Evolutionary conservation across 2,113 vertebrate species (phyloP).

Genomic region (Origma solitaria): DNA sequence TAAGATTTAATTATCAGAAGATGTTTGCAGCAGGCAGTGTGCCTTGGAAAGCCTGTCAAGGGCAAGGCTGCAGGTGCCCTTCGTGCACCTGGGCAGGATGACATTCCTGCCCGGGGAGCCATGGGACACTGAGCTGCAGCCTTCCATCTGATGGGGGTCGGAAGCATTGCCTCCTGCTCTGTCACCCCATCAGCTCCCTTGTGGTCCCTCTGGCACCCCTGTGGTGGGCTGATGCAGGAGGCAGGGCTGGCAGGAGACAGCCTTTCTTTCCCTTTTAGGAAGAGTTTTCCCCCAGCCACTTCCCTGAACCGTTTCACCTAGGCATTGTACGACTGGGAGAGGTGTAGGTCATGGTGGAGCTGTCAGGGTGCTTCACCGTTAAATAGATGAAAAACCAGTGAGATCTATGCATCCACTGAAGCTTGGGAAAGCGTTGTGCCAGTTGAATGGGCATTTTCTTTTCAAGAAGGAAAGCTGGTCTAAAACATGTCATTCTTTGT

Average conservation of each 20-base stretch:
- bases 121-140: rapidly evolving
- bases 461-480: neutral
- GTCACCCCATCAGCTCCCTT: neutral
- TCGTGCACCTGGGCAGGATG: neutral
- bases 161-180: neutral
- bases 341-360: neutral
- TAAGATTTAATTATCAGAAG: neutral
- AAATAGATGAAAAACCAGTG: rapidly evolving
- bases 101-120: neutral
- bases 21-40: neutral
- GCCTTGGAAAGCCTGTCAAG: neutral
- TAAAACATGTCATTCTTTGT: neutral
- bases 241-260: neutral
- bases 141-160: neutral
- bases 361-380: neutral
- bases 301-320: neutral
- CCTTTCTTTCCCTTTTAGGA: neutral
- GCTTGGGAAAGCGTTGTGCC: neutral
- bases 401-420: neutral
- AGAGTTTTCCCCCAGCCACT: neutral
- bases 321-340: neutral
- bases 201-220: neutral
- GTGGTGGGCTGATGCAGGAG: neutral
- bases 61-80: neutral
- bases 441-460: neutral